Evolutionary conservation across 2,888 invertebrate species (phyloP).

Genomic region (Zygogramma bicolorata): DNA sequence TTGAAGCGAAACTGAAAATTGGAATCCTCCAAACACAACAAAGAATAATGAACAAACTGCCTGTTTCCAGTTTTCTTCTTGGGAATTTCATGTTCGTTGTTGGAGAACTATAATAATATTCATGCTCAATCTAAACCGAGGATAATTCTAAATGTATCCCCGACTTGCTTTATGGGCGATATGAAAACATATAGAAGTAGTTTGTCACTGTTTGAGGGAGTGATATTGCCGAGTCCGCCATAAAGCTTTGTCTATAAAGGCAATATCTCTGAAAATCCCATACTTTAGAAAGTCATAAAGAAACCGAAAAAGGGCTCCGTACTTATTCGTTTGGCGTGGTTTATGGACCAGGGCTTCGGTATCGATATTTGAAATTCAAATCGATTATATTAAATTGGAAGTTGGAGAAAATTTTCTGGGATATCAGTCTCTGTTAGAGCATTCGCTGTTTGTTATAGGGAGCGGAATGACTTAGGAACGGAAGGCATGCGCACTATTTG

Average conservation of each 20-base stretch:
- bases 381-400: constrained; percentile 18
- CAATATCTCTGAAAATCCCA: constrained; percentile 65
- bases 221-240: constrained; percentile 60
- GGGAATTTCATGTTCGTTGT: too few species aligned
- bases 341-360: constrained; percentile 57
- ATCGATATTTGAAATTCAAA: constrained; percentile 62
- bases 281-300: constrained; percentile 66
- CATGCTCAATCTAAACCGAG: not conserved
- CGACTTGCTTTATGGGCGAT: constrained; percentile 52
- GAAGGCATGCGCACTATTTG: too few species aligned
- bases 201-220: constrained; percentile 64
- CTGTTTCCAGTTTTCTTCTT: not conserved
- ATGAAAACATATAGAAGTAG: constrained; percentile 61
- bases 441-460: not conserved
- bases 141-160: constrained; percentile 33
- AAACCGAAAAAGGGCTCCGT: constrained; percentile 62
- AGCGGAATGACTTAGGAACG: not conserved
- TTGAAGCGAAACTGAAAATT: too few species aligned
- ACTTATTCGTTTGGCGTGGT: constrained; percentile 62
- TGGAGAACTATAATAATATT: too few species aligned
- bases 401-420: not conserved
- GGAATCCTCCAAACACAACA: too few species aligned
- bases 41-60: not conserved
- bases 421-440: not conserved
- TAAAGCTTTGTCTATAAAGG: constrained; percentile 66